Conservation (phyloP, 2,113 vertebrate species). For the Neopipo cinnamomea region DNA sequence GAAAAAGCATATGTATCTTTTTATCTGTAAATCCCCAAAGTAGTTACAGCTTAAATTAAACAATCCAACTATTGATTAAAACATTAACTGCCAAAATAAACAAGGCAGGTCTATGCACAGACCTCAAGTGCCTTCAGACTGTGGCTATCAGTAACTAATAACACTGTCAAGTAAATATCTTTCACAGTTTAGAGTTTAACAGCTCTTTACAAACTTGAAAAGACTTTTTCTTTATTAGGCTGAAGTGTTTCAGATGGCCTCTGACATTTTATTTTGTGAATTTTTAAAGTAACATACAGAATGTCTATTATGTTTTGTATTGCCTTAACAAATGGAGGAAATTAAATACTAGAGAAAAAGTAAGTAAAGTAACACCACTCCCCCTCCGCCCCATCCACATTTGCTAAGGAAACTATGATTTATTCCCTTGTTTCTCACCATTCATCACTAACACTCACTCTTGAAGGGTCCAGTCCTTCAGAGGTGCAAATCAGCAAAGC, state of each 20-base stretch:
- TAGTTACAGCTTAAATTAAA: conserved; percentile 26
- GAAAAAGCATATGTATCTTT: background rate
- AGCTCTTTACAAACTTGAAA: background rate
- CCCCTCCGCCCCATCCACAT: background rate
- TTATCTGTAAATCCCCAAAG: background rate
- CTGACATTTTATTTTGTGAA: background rate
- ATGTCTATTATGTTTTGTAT: background rate
- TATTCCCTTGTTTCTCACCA: conserved; percentile 10
- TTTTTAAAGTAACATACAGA: background rate
- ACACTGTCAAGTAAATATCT: background rate
- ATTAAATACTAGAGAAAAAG: background rate
- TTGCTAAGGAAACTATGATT: background rate
- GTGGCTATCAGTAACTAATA: background rate
- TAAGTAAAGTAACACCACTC: background rate
- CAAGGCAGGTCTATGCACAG: background rate
- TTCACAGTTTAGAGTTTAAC: conserved; percentile 22
- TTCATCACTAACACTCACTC: background rate
- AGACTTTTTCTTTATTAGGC: background rate
- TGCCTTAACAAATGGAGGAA: background rate
- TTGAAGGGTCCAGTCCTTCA: background rate
- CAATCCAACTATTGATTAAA: conserved; percentile 26
- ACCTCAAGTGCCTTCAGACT: background rate
- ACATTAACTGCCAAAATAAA: conserved; percentile 42
- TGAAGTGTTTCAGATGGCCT: background rate
- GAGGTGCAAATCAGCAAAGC: conserved; percentile 7